Base-by-base conservation (phyloP, 2,888 invertebrate species). In the Microplitis deprimator region DNA sequence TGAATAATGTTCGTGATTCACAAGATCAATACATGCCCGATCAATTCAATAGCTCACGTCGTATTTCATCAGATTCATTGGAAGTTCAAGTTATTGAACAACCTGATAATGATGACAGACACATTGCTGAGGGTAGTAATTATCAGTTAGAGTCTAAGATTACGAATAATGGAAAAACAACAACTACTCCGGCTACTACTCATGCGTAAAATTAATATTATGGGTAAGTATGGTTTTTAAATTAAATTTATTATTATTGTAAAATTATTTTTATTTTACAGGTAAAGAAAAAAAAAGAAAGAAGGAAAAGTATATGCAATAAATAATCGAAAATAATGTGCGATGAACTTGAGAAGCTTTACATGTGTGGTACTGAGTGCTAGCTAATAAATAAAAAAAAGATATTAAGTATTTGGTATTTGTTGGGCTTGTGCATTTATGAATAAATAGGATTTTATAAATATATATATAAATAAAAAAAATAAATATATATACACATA, bases 51-150 rank as follows among this genome's bases (percentile, higher is more conserved):
- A 83, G 78, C 65, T 82, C 83, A 8, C 85, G 90, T 75, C 85
- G 89, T 17, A 88, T 90, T 40, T 90, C 90, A 0, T 89, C 89
- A 60, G 90, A 89, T 78, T 89, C 90, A 1, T 76, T 90, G 38
- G 90, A 90, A 39, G 84, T 88, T 81, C 87, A 88, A 41, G 80
- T 85, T 17, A 73, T 85, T 67, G 89, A 83, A 20, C 79, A 87
- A 75, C 85, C 85, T 13, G 82, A 85, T 7, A 61, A 64, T 0
- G 84, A 84, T 16, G 84, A 83, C 39, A 78, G 80, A 65, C 79
- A 59, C 61, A 59, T 10, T 6, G 17, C 59, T 29, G 69, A 75
- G 8, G 68, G 64, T 39, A 74, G 68, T 16, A 76, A 72, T 76
- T 76, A 67, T 74, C 79, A 81, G 40, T 38, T 62, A 40, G 84